Evolutionary conservation across 1,140 invertebrate species (phyloP).

Genomic region (Polyergus mexicanus): DNA sequence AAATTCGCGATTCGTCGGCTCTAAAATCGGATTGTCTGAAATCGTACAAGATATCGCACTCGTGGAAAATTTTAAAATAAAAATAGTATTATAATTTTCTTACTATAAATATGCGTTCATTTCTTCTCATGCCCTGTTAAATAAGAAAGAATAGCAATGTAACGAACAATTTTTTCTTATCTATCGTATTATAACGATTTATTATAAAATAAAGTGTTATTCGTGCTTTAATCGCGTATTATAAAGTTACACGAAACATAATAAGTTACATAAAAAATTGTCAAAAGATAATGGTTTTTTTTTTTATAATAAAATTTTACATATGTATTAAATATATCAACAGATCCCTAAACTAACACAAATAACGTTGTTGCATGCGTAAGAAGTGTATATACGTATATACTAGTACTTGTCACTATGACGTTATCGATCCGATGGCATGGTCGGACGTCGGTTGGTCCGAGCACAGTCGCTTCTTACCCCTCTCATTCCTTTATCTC

Average conservation of each 20-base stretch:
- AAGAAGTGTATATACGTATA: conserved; percentile 60
- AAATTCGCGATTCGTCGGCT: conserved; percentile 66
- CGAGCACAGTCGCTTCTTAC: conserved; percentile 75
- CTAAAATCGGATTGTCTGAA: conserved; percentile 74
- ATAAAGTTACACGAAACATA: too few relatives aligned
- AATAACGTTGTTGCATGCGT: conserved; percentile 22
- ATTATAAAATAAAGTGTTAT: too few relatives aligned
- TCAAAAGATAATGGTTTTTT: not conserved
- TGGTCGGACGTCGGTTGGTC: conserved; percentile 75
- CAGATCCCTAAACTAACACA: not conserved
- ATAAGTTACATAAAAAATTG: too few relatives aligned
- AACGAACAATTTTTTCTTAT: too few relatives aligned
- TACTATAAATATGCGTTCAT: not conserved
- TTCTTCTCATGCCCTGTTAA: not conserved
- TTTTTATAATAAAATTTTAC: not conserved
- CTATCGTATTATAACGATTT: too few relatives aligned
- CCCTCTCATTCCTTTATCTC: conserved; percentile 61
- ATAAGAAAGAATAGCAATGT: too few relatives aligned
- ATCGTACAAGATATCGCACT: conserved; percentile 3
- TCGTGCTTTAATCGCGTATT: too few relatives aligned
- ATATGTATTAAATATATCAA: not conserved
- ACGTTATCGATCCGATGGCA: conserved; percentile 79
- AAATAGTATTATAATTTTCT: too few relatives aligned
- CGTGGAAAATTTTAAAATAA: not conserved
- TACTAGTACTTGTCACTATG: conserved; percentile 78